Evolutionary conservation across 2,888 invertebrate species (phyloP).

Genomic region (Sarcophaga variegata): DNA sequence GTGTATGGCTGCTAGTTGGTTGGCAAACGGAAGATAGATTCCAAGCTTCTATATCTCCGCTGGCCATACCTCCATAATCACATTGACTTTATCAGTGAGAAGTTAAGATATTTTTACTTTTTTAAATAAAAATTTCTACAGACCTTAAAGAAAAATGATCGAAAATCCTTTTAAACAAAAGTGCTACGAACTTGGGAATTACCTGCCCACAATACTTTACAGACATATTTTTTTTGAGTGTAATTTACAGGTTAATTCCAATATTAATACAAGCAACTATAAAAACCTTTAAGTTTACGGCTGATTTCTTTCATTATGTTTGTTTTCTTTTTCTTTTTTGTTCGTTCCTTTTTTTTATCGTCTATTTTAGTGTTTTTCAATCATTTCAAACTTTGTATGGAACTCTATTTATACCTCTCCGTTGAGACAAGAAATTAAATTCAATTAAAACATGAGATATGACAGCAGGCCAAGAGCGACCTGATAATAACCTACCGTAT

Average conservation of each 20-base stretch:
- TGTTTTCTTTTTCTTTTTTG: neutral
- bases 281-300: slow-evolving; percentile 30
- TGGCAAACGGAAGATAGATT: no score
- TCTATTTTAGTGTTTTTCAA: slow-evolving; percentile 18
- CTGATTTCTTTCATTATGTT: neutral
- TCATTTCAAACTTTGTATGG: slow-evolving; percentile 30
- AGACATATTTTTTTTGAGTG: slow-evolving; percentile 23
- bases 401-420: neutral
- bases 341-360: neutral
- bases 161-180: no score
- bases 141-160: no score
- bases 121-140: no score
- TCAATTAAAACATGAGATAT: slow-evolving; percentile 41
- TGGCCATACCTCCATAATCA: no score
- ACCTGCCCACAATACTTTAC: neutral
- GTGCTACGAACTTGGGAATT: no score
- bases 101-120: no score
- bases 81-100: no score
- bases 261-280: slow-evolving; percentile 5
- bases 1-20: no score
- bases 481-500: neutral
- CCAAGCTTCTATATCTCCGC: no score
- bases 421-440: slow-evolving; percentile 32
- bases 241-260: slow-evolving; percentile 27
- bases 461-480: neutral